Conservation (phyloP, 2,888 invertebrate genomes). For the Aproaerema taeniolella region DNA sequence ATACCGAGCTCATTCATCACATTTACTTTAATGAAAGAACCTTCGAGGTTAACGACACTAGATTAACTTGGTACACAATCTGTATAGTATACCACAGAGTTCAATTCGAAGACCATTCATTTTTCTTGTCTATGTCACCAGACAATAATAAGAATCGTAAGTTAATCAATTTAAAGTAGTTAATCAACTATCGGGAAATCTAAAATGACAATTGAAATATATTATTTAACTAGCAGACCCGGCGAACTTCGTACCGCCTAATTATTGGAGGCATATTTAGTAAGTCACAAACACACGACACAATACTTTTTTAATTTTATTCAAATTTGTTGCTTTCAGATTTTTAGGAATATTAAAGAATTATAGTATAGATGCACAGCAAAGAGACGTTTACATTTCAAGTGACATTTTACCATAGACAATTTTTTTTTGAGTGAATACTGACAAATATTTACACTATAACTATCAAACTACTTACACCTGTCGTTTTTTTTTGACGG, state of each 20-base stretch:
- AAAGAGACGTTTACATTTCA: conserved; percentile 7
- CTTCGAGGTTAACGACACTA: too few species aligned
- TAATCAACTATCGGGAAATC: too few species aligned
- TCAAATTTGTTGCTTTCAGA: conserved; percentile 13
- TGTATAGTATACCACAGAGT: too few species aligned
- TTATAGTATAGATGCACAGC: conserved; percentile 11
- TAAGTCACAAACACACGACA: neutral
- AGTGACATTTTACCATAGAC: conserved; percentile 9
- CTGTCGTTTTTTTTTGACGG: conserved; percentile 13
- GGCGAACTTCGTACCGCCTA: conserved; percentile 3
- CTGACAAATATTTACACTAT: conserved; percentile 13
- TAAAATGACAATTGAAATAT: too few species aligned
- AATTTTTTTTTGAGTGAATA: conserved; percentile 12
- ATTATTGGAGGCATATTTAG: neutral
- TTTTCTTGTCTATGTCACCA: too few species aligned
- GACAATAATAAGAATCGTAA: too few species aligned
- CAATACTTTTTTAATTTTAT: conserved; percentile 5
- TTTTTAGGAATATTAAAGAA: conserved; percentile 3
- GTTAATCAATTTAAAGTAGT: too few species aligned
- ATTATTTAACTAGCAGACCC: conserved; percentile 4
- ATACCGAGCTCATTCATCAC: too few species aligned
- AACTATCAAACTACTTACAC: conserved; percentile 7
- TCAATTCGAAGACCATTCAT: too few species aligned
- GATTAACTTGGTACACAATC: too few species aligned
- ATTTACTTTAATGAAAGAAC: too few species aligned